Base-by-base conservation (phyloP, 1,140 invertebrate species). In the Tigriopus japonicus region DNA sequence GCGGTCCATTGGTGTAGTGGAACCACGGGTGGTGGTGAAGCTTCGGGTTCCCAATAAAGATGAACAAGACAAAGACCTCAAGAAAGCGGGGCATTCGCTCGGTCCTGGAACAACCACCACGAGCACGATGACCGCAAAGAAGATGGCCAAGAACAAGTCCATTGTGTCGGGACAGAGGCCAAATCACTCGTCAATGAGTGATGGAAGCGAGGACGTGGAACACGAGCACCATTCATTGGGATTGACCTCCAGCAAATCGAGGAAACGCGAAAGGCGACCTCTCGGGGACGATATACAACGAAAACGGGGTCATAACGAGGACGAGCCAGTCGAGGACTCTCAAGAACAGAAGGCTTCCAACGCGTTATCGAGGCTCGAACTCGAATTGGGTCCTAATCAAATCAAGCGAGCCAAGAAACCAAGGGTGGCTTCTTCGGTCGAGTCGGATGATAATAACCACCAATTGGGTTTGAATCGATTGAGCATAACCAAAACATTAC, bases 11-110 rank as follows among this genome's bases (percentile, higher is more conserved):
- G 52, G 52, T 3, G 52, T 54, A 6, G 52, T 54, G 24, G 52
- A 54, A 28, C 52, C 52, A 1, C 52, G 52, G n/a, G 52, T 54
- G 21, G 24, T 54, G 17, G 52, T 54, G n/a, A 54, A 54, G 21
- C 21, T 54, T 28, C 52, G 19, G 19, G 21, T 54, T 14, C 21
- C 21, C 52, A 54, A 54, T 15, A 23, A 54, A 21, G 52, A 19
- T 23, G 52, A 19, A 7, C 45, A 51, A 51, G 45, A 51, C 45
- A 51, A n/a, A 28, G 52, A 54, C 21, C 19, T 54, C 19, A 54
- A 23, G 52, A 23, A 54, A 54, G 52, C 21, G 35, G 52, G n/a
- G 52, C 19, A 54, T 49, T 49, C 19, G n/a, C 3, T 17, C 6
- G 45, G 45, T 6, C n/a, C 19, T 10, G 6, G 21, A 49, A 49